Evolutionary conservation across 1,140 invertebrate species (phyloP), one percentile per base, ranked within the genome.

Genomic region (Oncopodura yosiiana): DNA sequence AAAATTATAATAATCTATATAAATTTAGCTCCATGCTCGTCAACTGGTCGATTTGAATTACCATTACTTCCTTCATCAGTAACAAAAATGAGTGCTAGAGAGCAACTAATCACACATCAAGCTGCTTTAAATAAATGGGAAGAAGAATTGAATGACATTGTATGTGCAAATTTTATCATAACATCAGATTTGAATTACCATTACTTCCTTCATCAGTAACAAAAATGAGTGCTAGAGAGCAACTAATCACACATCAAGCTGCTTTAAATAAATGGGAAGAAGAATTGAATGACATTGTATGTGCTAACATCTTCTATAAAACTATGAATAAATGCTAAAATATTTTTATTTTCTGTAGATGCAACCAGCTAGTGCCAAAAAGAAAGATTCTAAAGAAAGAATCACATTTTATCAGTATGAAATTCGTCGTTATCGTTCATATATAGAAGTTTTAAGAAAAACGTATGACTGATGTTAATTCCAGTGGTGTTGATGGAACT

Each of bases 391-490:
- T 3, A 60, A 58, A 27, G 58, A 63, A 27, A 46, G 41, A 45
- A 27, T 53, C 3, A 24, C 48, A 29, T 60, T 60, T 56, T 60
- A 56, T 41, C 55, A 58, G 27, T 60, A 39, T 39, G 61, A 60
- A 48, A 58, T 63, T 41, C 48, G 45, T 9, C 52, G 61, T 3
- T 63, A 60, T 30, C 27, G 45, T 1, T 23, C 53, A 6, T 63
- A 63, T 39, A 42, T 63, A 9, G 58, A 60, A n/a, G 52, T 58
- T 14, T 16, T 63, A n/a, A n/a, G 61, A 63, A 23, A 56, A 54
- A 26, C 45, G 51, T n/a, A 29, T 51, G 16, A 38, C 29, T 27
- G 45, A 50, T 26, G 16, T 44, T 51, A 51, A 36, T 38, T 39
- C 43, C 38, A 53, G 43, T 26, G 27, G 26, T 16, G 23, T 26